These are phyloP conservation scores for Sussaba pulchella DNA, from an alignment of 2,888 invertebrate genomes.

Conservation along the genomic window DNA sequence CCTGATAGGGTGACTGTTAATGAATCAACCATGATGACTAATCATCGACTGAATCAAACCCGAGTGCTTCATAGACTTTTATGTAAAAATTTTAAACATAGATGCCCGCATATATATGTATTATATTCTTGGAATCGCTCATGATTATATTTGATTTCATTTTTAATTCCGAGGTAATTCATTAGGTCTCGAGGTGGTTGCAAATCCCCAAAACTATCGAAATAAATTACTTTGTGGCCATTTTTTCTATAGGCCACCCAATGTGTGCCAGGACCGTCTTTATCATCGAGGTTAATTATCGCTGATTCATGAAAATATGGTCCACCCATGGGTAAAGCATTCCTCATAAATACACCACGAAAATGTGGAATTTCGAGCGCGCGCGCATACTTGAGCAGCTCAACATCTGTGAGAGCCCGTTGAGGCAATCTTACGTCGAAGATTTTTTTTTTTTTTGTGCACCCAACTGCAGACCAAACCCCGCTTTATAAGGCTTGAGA, in stretches of 20 bases:
- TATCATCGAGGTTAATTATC: too few species aligned
- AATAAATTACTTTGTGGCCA: too few species aligned
- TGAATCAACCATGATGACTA: conserved; percentile 63
- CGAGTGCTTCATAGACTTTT: not conserved
- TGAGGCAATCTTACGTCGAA: conserved; percentile 70
- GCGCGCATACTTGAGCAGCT: conserved; percentile 70
- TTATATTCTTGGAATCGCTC: conserved; percentile 64
- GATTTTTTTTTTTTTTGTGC: too few species aligned
- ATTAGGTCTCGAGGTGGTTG: conserved; percentile 53
- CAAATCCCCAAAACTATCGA: conserved; percentile 80
- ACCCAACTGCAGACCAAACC: too few species aligned
- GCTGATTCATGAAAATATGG: too few species aligned
- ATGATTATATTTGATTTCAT: conserved; percentile 68
- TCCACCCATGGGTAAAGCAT: too few species aligned
- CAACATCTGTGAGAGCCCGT: conserved; percentile 74
- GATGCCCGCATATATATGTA: conserved; percentile 51
- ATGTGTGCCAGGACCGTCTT: too few species aligned
- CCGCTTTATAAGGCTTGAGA: too few species aligned
- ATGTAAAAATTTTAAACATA: conserved; percentile 52
- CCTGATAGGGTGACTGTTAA: conserved; percentile 73
- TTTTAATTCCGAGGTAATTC: conserved; percentile 62
- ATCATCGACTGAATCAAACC: conserved; percentile 7
- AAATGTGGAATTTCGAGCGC: conserved; percentile 68
- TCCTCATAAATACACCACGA: too few species aligned
- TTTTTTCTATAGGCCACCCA: too few species aligned